phyloP scores from a whole-genome alignment of 1,140 invertebrate species.

The fruit fly (Drosophila melanogaster) region Release_6_plus_ISO1_MT NT_033777.3:18154001-18154500 shows the following conservation, averaged over 20 bases:
- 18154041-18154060: conserved; percentile 11
- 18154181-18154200: conserved; percentile 57
- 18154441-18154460: background rate
- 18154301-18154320: conserved; percentile 52
- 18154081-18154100: conserved; percentile 37
- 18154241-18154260: conserved; percentile 77
- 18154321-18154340: conserved; percentile 59
- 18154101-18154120: conserved; percentile 65
- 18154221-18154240: conserved; percentile 75
- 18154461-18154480: background rate
- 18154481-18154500: background rate
- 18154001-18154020: conserved; percentile 76
- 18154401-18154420: conserved; percentile 5
- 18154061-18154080: conserved; percentile 36
- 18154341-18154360: conserved; percentile 43
- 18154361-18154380: background rate
- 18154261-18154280: conserved; percentile 72
- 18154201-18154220: conserved; percentile 24
- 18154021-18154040: conserved; percentile 24
- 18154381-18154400: conserved; percentile 11
- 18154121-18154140: conserved; percentile 57
- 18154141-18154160: conserved; percentile 81
- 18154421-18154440: background rate
- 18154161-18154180: conserved; percentile 60
- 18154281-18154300: conserved; percentile 26